phyloP scores from a whole-genome alignment of 2,113 vertebrate species.

The Trachemys scripta region DNA sequence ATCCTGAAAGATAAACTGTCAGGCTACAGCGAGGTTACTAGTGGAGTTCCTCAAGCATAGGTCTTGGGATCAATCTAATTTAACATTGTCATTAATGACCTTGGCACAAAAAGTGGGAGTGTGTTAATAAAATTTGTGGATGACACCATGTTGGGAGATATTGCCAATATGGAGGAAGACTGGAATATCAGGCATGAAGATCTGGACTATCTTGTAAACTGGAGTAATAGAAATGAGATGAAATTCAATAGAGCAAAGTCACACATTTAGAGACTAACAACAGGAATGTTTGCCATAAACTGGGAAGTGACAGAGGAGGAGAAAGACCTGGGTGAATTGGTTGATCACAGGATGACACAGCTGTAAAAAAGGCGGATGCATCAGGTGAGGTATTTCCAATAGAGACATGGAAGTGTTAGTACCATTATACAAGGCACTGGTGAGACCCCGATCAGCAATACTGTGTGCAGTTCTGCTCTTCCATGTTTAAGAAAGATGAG shows the following conservation, averaged over 20 bases:
- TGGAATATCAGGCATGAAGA: neutral
- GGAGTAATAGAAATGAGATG: neutral
- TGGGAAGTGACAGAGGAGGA: neutral
- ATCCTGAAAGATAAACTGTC: neutral
- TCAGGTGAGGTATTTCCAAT: neutral
- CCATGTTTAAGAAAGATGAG: neutral
- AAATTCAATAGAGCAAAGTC: neutral
- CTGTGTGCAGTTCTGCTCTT: neutral
- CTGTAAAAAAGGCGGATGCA: neutral
- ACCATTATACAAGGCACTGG: neutral
- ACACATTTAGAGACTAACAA: neutral
- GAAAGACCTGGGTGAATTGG: neutral
- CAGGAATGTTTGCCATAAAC: neutral
- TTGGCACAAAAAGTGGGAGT: neutral
- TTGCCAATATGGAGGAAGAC: neutral
- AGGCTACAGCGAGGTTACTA: neutral
- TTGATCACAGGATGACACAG: neutral
- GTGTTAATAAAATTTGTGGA: neutral
- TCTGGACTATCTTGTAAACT: neutral
- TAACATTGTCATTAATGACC: neutral
- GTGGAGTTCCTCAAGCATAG: neutral
- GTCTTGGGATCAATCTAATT: neutral
- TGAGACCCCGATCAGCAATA: neutral
- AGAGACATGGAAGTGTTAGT: neutral
- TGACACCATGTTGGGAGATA: neutral